Base-by-base conservation (phyloP, 2,888 invertebrate species). In the Colletes collaris region DNA sequence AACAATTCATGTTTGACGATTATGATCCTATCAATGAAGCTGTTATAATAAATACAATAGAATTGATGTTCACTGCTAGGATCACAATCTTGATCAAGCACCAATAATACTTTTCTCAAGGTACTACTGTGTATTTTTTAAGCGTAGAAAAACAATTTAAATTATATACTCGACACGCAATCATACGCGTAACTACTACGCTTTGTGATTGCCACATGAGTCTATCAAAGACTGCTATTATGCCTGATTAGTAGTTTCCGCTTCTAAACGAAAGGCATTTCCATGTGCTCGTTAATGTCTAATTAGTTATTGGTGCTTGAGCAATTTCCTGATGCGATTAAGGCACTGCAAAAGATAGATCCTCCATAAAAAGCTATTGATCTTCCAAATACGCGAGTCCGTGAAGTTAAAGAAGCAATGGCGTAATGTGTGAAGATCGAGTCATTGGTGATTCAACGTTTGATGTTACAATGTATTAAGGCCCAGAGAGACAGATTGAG, bases 21-120 rank as follows among this genome's bases (percentile, higher is more conserved):
- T 80, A 76, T 86, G 81, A 79, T 85, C 79, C 87, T 76, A 79
- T 75, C 88, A 88, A 85, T 86, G 86, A 81, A 77, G 67, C 75
- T 69, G 77, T 83, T 81, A 73, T 60, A 86, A 86, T 88, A 87
- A 82, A 87, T 84, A 82, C 72, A 77, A 75, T 73, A 86, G 76
- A 82, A 75, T 79, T 73, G 77, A 69, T 63, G 44, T 58, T 52
- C 84, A 86, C 76, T 88, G 87, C 55, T 84, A 86, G 84, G 81
- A 84, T 86, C 86, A 84, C 83, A 89, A 87, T 83, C 71, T 72
- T 78, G 82, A 81, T 89, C 86, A 87, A 89, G 81, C 87, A 89
- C 83, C 89, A 87, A 87, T 81, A 82, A 83, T 64, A 66, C 53
- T 70, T 59, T 4, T 62, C 52, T 2, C 16, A 19, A 70, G 27